Evolutionary conservation across 2,797 vertebrate species (phyloP).

Genomic region (Pseudomugil gertrudae): DNA sequence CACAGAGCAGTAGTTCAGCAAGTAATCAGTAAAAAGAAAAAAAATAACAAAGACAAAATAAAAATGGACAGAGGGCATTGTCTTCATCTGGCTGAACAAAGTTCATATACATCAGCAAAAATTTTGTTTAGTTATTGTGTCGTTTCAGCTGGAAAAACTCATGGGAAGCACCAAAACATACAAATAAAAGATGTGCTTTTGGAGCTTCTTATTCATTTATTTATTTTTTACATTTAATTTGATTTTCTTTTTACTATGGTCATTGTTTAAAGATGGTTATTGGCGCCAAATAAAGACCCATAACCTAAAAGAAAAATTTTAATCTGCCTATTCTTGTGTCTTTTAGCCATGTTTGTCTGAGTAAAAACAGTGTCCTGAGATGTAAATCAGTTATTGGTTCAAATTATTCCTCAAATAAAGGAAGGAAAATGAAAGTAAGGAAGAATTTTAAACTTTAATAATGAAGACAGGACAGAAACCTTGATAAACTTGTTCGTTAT

Average conservation of each 20-base stretch:
- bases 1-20: conserved; percentile 28
- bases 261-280: conserved; percentile 69
- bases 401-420: too few species aligned
- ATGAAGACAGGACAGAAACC: too few species aligned
- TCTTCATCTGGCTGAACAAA: conserved; percentile 18
- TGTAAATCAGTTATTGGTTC: not conserved
- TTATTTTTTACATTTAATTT: conserved; percentile 16
- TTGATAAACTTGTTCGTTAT: too few species aligned
- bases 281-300: conserved; percentile 72
- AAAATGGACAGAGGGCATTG: not conserved
- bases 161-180: conserved; percentile 17
- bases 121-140: conserved; percentile 10
- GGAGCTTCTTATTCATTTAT: conserved; percentile 4
- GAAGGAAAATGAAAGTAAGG: too few species aligned
- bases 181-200: conserved; percentile 33
- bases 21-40: conserved; percentile 9
- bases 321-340: conserved; percentile 25
- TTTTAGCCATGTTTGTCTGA: conserved; percentile 4
- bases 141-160: conserved; percentile 11
- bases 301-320: conserved; percentile 40
- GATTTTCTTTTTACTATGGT: conserved; percentile 60
- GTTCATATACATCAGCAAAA: not conserved
- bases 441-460: too few species aligned
- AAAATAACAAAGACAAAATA: not conserved
- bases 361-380: not conserved